Conservation (phyloP, 2,113 vertebrate species). For the Ploceus nigricollis region DNA sequence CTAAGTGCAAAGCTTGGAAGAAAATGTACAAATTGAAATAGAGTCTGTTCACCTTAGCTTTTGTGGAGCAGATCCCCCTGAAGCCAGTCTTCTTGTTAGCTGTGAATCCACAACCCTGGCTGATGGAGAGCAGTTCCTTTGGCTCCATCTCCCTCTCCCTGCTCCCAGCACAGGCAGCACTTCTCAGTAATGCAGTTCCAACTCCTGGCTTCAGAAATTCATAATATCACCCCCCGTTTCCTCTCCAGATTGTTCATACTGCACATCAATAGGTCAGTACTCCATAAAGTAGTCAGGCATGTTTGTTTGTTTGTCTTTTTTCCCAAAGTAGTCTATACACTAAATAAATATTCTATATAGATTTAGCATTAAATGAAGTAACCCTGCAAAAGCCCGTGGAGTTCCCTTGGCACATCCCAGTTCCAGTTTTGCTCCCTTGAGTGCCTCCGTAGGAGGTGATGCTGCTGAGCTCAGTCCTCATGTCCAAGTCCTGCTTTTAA, state of each 20-base stretch:
- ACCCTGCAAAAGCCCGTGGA: fast-evolving
- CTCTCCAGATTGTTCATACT: background rate
- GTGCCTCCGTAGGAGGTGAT: fast-evolving
- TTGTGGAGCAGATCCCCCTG: background rate
- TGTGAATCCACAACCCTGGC: background rate
- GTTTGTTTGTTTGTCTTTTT: background rate
- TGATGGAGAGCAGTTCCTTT: background rate
- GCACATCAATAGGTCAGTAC: background rate
- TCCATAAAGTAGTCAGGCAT: background rate
- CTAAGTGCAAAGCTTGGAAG: background rate
- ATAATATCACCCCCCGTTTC: fast-evolving
- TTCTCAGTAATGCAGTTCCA: background rate
- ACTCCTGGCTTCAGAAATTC: background rate
- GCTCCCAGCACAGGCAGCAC: background rate
- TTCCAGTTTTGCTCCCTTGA: background rate
- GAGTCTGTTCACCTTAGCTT: background rate
- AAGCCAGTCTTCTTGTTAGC: background rate
- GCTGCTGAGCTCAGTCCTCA: background rate
- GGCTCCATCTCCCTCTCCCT: background rate
- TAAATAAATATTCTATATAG: background rate
- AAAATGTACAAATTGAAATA: background rate
- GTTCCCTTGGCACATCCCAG: background rate
- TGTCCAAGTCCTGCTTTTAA: background rate
- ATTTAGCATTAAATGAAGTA: background rate
- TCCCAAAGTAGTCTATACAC: background rate